Conservation (phyloP, 2,113 vertebrate species). For the Hoplias malabaricus region DNA sequence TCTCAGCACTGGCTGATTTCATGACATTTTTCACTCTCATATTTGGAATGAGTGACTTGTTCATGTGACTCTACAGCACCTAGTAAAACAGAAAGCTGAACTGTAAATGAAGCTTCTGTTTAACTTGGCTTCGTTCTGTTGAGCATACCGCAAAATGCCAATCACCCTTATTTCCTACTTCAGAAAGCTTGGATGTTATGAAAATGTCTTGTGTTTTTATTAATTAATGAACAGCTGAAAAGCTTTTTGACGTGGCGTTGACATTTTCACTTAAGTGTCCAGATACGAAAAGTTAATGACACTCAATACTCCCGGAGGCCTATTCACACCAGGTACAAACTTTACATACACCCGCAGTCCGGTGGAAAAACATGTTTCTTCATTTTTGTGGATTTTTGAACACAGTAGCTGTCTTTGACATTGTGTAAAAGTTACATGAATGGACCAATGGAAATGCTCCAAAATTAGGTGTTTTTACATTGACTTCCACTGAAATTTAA, state of each 20-base stretch:
- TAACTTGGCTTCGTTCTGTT: conserved; percentile 58
- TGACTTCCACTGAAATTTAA: no score
- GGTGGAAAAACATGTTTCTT: no score
- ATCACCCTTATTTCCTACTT: conserved; percentile 47
- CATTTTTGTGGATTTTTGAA: no score
- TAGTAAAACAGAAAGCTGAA: conserved; percentile 13
- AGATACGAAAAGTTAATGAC: conserved; percentile 23
- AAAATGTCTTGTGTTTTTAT: conserved; percentile 58
- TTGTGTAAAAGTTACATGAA: no score
- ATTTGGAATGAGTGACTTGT: background rate
- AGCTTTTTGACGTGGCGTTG: conserved; percentile 45
- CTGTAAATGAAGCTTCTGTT: conserved; percentile 42
- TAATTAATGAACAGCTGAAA: conserved; percentile 48
- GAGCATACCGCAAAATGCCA: conserved; percentile 42
- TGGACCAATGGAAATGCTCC: no score
- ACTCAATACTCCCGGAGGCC: conserved; percentile 33
- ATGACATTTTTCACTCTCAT: background rate
- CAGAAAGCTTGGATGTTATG: conserved; percentile 52
- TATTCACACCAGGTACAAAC: no score
- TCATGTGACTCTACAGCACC: conserved; percentile 17
- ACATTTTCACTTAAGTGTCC: conserved; percentile 45
- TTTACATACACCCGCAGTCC: no score
- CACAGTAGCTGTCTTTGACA: no score
- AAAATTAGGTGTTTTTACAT: no score
- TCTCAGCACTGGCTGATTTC: background rate